Percentiles rank a stretch among this genome's conserved stretches.
Evolutionary conservation across 53 echinoderm and acorn worm species (phyloP).

Genomic region (Zoroaster sp.): DNA sequence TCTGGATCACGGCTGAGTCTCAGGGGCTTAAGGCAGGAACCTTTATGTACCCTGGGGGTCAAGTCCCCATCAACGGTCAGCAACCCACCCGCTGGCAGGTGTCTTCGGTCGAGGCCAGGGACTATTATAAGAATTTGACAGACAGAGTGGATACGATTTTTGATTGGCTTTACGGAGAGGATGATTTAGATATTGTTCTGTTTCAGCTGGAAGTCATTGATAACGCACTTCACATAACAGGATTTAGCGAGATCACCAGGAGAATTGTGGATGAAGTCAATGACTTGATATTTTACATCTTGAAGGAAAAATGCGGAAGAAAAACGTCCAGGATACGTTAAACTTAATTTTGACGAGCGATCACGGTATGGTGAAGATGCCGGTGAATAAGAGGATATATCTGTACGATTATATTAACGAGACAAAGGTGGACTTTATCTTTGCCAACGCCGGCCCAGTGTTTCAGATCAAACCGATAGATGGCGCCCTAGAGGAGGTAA

Average conservation of each 20-base stretch:
- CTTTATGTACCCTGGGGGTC: slow-evolving; percentile 89
- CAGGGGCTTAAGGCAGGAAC: slow-evolving; percentile 87
- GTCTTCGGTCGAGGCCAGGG: slow-evolving; percentile 8
- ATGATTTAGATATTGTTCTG: slow-evolving; percentile 79
- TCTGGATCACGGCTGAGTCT: slow-evolving; percentile 82
- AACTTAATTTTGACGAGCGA: slow-evolving; percentile 83
- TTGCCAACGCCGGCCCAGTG: slow-evolving; percentile 73
- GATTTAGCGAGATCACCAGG: slow-evolving; percentile 43
- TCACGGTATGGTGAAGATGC: slow-evolving; percentile 72
- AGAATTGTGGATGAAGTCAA: slow-evolving; percentile 70
- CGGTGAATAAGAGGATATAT: slow-evolving; percentile 36
- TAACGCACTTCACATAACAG: slow-evolving; percentile 61
- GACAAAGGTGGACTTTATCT: slow-evolving; percentile 71
- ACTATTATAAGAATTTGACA: slow-evolving; percentile 14
- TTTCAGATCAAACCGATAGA: slow-evolving; percentile 75
- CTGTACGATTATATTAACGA: slow-evolving; percentile 84
- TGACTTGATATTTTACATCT: slow-evolving; percentile 68
- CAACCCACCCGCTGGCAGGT: slow-evolving; percentile 43
- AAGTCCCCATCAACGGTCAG: slow-evolving; percentile 76
- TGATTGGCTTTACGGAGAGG: slow-evolving; percentile 71
- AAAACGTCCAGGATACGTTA: slow-evolving; percentile 48
- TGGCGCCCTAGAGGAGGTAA: slow-evolving; percentile 66
- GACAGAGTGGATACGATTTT: slow-evolving; percentile 67
- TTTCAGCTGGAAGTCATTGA: slow-evolving; percentile 80
- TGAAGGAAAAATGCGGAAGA: slow-evolving; percentile 58